Evolutionary conservation across 2,113 vertebrate species (phyloP).

Genomic region (Pogonocichla stellata): DNA sequence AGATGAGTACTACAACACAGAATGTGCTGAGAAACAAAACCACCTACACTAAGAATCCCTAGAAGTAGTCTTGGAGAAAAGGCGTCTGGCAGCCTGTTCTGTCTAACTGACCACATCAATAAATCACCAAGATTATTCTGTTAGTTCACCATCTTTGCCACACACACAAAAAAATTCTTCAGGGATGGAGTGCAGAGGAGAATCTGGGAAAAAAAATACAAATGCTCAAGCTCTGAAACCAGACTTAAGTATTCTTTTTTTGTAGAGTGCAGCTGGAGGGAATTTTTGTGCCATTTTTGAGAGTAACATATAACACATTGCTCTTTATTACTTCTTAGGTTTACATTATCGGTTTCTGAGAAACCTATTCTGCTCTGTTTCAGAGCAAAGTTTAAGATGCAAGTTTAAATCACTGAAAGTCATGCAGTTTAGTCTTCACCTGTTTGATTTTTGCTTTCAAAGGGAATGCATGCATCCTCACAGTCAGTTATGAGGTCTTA

Average conservation of each 20-base stretch:
- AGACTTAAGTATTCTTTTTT: not conserved
- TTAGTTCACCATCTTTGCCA: not conserved
- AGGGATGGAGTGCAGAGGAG: not conserved
- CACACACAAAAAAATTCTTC: not conserved
- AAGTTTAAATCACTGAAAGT: not conserved
- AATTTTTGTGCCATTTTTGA: not conserved
- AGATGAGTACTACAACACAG: not conserved
- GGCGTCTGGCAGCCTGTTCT: not conserved
- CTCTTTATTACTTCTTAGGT: not conserved
- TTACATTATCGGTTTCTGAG: not conserved
- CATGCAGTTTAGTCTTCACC: conserved; percentile 4
- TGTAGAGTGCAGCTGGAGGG: not conserved
- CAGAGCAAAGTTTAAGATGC: not conserved
- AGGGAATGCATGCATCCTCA: not conserved
- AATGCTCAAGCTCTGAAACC: not conserved
- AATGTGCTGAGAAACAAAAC: not conserved
- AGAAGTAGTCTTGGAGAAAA: not conserved
- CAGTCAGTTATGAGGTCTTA: not conserved
- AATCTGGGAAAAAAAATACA: not conserved
- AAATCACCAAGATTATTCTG: not conserved
- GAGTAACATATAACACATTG: not conserved
- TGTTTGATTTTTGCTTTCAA: conserved; percentile 53
- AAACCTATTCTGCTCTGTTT: not conserved
- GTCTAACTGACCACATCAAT: not conserved
- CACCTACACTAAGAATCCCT: not conserved